Evolutionary conservation across 2,797 vertebrate species (phyloP).

Genomic region (Enteromius thamalakanensis): DNA sequence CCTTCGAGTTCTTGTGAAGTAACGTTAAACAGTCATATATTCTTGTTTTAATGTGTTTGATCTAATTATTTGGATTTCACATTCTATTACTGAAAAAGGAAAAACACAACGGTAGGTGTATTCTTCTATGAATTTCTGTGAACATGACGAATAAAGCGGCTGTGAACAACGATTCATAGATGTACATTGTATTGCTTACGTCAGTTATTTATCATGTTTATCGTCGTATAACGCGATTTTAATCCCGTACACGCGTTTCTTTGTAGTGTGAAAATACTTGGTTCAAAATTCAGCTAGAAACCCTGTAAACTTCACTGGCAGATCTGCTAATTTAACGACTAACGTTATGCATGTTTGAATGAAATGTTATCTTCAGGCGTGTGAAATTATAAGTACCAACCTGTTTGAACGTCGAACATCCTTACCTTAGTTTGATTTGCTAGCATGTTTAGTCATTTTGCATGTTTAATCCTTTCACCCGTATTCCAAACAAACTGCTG

Average conservation of each 20-base stretch:
- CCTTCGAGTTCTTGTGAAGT: neutral
- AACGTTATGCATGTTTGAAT: neutral
- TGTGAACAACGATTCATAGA: neutral
- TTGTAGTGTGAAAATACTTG: neutral
- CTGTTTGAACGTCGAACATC: neutral
- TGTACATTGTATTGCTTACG: neutral
- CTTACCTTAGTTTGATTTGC: neutral
- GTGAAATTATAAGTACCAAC: neutral
- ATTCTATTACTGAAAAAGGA: slow-evolving; percentile 2
- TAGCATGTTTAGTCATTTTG: neutral
- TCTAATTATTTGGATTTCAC: neutral
- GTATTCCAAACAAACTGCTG: neutral
- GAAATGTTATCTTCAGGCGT: neutral
- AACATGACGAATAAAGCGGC: neutral
- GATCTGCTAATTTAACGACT: neutral
- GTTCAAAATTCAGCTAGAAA: neutral
- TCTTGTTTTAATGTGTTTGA: neutral
- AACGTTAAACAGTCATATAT: neutral
- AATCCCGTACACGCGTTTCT: neutral
- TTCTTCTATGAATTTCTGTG: neutral
- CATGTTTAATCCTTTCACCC: neutral
- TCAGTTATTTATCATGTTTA: neutral
- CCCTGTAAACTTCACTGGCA: neutral
- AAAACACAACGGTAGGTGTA: neutral
- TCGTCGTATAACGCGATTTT: neutral